Percentiles rank a stretch among this genome's conserved stretches.
These are phyloP conservation scores for Linurgus olivaceus DNA, from an alignment of 2,797 vertebrate genomes.

Conservation along the genomic window DNA sequence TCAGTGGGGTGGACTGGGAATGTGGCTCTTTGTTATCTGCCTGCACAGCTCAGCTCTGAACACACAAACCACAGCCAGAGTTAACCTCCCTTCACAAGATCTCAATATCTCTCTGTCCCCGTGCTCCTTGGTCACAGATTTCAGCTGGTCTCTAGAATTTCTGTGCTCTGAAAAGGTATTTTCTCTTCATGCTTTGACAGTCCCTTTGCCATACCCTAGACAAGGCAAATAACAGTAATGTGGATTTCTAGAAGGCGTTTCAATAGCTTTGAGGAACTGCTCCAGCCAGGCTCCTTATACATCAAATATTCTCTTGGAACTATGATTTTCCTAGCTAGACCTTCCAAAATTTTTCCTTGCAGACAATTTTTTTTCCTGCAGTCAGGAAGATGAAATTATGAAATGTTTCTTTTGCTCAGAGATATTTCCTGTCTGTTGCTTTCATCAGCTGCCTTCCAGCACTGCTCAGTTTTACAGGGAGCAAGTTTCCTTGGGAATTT, in stretches of 20 bases:
- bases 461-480: background rate
- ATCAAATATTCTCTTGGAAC: background rate
- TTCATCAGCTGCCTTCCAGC: background rate
- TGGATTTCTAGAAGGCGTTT: background rate
- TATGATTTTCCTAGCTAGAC: background rate
- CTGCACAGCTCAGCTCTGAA: background rate
- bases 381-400: background rate
- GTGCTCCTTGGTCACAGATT: background rate
- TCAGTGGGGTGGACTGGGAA: background rate
- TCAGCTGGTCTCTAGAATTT: background rate
- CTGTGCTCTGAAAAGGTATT: background rate
- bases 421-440: background rate
- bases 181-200: background rate
- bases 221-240: background rate
- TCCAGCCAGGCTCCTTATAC: background rate
- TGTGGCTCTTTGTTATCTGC: background rate
- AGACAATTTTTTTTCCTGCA: background rate
- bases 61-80: background rate
- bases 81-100: background rate
- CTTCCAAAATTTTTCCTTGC: background rate
- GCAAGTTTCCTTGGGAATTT: background rate
- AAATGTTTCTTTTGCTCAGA: background rate
- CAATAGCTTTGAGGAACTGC: background rate
- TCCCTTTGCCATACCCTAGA: background rate
- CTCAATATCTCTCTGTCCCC: background rate